Conservation (phyloP, 2,113 vertebrate genomes). For the Balaenoptera acutorostrata region DNA sequence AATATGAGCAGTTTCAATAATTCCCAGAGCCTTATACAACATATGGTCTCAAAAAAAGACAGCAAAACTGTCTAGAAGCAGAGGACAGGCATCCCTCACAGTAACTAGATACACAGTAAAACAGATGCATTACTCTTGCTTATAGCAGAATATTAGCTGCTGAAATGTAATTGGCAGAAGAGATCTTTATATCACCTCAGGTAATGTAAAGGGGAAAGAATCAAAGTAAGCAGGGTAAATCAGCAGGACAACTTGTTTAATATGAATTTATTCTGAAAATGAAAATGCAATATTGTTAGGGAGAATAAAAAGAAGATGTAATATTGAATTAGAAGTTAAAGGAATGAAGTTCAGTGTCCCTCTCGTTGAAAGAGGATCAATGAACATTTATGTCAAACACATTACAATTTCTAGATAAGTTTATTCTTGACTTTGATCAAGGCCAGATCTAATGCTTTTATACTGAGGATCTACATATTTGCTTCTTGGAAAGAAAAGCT, state of each 20-base stretch:
- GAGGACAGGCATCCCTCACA: neutral
- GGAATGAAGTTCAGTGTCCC: neutral
- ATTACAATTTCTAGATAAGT: slow-evolving; percentile 30
- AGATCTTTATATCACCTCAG: slow-evolving; percentile 66
- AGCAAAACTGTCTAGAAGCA: slow-evolving; percentile 40
- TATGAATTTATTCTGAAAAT: slow-evolving; percentile 39
- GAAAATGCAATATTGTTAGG: slow-evolving; percentile 26
- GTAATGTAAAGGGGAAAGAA: slow-evolving; percentile 54
- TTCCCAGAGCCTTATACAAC: slow-evolving; percentile 61
- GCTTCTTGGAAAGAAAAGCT: neutral
- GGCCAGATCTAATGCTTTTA: neutral
- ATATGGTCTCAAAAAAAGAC: slow-evolving; percentile 25
- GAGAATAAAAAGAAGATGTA: slow-evolving; percentile 49
- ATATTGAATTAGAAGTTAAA: neutral
- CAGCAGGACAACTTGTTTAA: slow-evolving; percentile 49
- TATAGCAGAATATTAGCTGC: slow-evolving; percentile 65
- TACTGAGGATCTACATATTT: neutral
- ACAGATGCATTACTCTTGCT: slow-evolving; percentile 60
- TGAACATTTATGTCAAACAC: slow-evolving; percentile 47
- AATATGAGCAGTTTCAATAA: slow-evolving; percentile 71
- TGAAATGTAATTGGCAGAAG: slow-evolving; percentile 62
- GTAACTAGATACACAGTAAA: neutral
- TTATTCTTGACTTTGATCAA: slow-evolving; percentile 56
- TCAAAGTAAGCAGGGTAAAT: slow-evolving; percentile 63
- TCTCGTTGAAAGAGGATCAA: slow-evolving; percentile 1